Evolutionary conservation across 2,113 vertebrate genomes (phyloP).

Genomic region (Archocentrus centrarchus): DNA sequence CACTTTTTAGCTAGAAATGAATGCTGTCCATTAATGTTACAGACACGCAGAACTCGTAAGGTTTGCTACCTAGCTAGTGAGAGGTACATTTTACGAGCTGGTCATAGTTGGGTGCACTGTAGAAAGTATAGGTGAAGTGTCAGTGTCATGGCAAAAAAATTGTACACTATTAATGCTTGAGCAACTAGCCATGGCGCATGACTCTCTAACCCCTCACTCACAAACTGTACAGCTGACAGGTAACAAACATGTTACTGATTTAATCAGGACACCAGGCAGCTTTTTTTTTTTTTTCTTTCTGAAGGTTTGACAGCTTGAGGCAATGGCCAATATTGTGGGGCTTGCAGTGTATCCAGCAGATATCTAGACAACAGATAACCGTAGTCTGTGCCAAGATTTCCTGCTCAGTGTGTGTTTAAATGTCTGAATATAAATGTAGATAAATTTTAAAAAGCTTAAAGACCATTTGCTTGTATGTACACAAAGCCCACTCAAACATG

Average conservation of each 20-base stretch:
- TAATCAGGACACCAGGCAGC: neutral
- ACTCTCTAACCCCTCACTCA: neutral
- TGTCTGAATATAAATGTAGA: constrained; percentile 1
- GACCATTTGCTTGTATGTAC: neutral
- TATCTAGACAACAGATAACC: neutral
- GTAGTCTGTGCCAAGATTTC: neutral
- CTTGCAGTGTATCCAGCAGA: neutral
- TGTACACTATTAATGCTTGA: too few relatives aligned
- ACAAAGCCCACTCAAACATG: neutral
- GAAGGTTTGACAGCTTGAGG: too few relatives aligned
- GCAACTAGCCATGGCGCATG: too few relatives aligned
- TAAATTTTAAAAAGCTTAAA: neutral
- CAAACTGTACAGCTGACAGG: constrained; percentile 19
- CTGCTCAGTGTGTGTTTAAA: neutral
- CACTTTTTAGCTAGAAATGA: neutral
- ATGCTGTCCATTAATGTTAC: neutral
- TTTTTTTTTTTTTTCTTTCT: neutral
- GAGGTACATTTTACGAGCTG: too few relatives aligned
- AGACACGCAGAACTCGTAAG: neutral
- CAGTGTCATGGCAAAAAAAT: neutral
- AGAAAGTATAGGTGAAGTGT: neutral
- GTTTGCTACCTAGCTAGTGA: neutral
- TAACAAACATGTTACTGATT: constrained; percentile 35
- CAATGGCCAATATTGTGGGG: neutral
- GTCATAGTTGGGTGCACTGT: neutral